These are phyloP conservation scores for Dynastes hyllus DNA, from an alignment of 2,888 invertebrate species.

Conservation along the genomic window DNA sequence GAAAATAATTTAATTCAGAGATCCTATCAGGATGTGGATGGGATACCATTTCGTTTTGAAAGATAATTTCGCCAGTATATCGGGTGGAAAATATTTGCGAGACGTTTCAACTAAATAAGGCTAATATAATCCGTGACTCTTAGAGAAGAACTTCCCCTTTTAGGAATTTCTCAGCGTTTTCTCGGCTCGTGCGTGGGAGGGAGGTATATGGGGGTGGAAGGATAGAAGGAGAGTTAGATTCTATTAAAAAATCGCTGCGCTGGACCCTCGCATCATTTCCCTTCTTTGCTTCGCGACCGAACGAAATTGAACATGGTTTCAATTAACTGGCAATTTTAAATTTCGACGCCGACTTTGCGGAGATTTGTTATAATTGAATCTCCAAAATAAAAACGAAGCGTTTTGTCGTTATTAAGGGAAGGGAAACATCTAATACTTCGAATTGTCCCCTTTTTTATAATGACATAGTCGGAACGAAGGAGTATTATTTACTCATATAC, in stretches of 20 bases:
- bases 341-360: conserved; percentile 60
- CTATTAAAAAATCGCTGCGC: conserved; percentile 45
- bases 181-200: neutral
- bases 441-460: too few species aligned
- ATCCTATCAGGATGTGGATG: too few species aligned
- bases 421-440: too few species aligned
- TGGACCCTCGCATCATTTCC: conserved; percentile 20
- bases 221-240: neutral
- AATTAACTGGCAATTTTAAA: conserved; percentile 66
- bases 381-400: conserved; percentile 60
- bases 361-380: conserved; percentile 66
- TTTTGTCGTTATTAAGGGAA: neutral
- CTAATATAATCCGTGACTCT: conserved; percentile 45
- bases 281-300: conserved; percentile 54
- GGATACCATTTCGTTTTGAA: neutral
- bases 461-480: too few species aligned
- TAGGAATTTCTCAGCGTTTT: neutral
- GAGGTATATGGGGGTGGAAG: neutral
- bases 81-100: conserved; percentile 34
- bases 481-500: too few species aligned
- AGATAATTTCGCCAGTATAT: conserved; percentile 17
- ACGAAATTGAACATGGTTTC: conserved; percentile 65
- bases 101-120: conserved; percentile 31
- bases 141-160: neutral
- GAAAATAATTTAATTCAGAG: too few species aligned